Conservation (phyloP, 2,888 invertebrate species). For the Lordiphosa andalusiaca region DNA sequence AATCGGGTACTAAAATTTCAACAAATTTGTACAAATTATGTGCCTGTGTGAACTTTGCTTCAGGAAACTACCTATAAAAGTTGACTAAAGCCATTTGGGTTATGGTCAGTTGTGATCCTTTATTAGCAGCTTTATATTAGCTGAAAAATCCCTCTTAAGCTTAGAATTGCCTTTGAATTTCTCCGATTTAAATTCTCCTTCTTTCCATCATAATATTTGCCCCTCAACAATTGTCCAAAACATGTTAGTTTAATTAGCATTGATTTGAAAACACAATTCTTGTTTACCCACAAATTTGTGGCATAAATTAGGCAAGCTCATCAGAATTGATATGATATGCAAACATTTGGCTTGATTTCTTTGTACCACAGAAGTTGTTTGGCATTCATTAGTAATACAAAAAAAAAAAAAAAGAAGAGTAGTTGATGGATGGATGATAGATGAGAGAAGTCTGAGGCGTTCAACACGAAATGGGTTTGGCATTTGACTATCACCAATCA, state of each 20-base stretch:
- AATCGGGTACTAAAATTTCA: no score
- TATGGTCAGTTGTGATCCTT: no score
- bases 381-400: conserved; percentile 21
- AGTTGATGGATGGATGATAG: conserved; percentile 22
- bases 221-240: conserved; percentile 13
- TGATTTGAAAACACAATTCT: conserved; percentile 15
- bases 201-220: conserved; percentile 1
- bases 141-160: no score
- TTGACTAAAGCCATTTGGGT: no score
- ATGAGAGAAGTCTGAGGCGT: background rate
- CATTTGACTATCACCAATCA: conserved; percentile 12
- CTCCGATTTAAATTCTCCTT: background rate
- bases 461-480: conserved; percentile 21
- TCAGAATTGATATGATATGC: conserved; percentile 18
- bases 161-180: no score
- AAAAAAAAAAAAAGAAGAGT: conserved; percentile 3
- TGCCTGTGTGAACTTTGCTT: no score
- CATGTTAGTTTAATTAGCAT: conserved; percentile 34
- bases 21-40: no score
- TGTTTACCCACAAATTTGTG: conserved; percentile 2
- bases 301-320: conserved; percentile 31
- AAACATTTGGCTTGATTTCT: conserved; percentile 30
- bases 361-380: conserved; percentile 5
- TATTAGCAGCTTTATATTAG: no score
- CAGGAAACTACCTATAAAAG: no score